A percentile compares a stretch with the other conserved stretches of the same genome.
phyloP scores from a whole-genome alignment of 2,113 vertebrate species.

The Rhodinocichla rosea region DNA sequence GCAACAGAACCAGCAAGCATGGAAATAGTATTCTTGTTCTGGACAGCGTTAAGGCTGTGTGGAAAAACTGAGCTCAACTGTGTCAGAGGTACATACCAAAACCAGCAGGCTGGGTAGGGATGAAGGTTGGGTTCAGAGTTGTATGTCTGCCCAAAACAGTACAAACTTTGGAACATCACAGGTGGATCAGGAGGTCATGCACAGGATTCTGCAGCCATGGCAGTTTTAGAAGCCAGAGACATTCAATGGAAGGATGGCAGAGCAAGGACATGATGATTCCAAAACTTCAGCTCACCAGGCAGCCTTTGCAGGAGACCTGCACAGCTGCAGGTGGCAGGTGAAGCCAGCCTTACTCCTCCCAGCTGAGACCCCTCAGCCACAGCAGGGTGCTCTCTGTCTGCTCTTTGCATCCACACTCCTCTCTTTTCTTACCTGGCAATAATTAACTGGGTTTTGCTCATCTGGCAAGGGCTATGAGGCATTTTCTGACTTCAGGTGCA shows the following conservation, averaged over 20 bases:
- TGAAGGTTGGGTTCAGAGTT: background rate
- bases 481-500: background rate
- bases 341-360: background rate
- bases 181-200: background rate
- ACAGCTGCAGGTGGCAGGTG: background rate
- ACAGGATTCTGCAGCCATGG: background rate
- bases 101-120: background rate
- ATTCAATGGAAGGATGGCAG: background rate
- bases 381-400: background rate
- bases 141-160: background rate
- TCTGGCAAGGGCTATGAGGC: background rate
- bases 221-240: background rate
- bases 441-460: background rate
- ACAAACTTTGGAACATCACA: background rate
- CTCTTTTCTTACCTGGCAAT: background rate
- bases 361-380: background rate
- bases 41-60: background rate
- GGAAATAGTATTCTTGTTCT: background rate
- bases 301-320: background rate
- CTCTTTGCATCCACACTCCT: background rate
- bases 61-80: background rate
- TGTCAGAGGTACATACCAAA: background rate
- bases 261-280: rapidly evolving
- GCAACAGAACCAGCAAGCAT: background rate
- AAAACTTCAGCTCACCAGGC: background rate